These are phyloP conservation scores for Tringa solitaria DNA, from an alignment of 2,113 vertebrate genomes.

Conservation along the genomic window DNA sequence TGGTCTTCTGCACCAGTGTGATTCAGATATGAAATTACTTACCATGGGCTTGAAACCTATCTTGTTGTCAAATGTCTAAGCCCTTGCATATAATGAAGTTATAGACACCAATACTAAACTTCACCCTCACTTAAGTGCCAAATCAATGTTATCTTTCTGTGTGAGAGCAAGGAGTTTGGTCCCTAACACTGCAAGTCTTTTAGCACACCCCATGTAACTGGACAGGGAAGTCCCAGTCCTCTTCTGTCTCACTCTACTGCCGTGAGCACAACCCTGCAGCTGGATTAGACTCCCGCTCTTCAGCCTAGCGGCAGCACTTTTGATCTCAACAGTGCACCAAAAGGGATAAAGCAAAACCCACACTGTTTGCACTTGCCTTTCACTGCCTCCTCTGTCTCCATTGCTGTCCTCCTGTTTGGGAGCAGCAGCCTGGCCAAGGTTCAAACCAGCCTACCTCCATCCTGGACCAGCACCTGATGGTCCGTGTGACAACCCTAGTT, in stretches of 20 bases:
- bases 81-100: not conserved
- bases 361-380: not conserved
- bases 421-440: not conserved
- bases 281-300: not conserved
- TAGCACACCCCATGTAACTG: not conserved
- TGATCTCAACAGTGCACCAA: not conserved
- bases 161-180: not conserved
- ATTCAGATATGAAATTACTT: not conserved
- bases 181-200: not conserved
- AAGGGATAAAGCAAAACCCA: not conserved
- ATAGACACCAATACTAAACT: not conserved
- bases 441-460: not conserved
- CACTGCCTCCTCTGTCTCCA: not conserved
- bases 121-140: not conserved
- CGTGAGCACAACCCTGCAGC: not conserved
- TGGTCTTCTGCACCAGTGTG: not conserved
- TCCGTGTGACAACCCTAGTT: not conserved
- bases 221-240: not conserved
- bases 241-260: not conserved
- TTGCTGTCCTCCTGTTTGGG: not conserved
- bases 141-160: not conserved
- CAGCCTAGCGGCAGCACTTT: accelerated
- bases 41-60: not conserved
- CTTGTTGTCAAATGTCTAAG: not conserved
- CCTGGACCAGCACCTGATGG: not conserved